Percentiles rank a stretch among this genome's conserved stretches.
Evolutionary conservation across 2,113 vertebrate genomes (phyloP).

Genomic region (Ginglymostoma cirratum): DNA sequence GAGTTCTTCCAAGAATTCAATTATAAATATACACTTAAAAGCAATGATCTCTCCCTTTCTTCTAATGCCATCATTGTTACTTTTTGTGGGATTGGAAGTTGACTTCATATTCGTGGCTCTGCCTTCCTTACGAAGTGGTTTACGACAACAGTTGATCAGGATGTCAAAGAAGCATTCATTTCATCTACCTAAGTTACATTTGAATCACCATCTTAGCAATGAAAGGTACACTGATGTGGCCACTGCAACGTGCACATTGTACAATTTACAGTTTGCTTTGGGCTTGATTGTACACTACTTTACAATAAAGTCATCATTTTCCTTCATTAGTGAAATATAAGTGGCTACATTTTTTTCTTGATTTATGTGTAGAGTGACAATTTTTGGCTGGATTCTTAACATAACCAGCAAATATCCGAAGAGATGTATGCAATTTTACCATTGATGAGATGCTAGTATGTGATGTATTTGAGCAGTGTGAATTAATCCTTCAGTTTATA

Average conservation of each 20-base stretch:
- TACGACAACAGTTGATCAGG: neutral
- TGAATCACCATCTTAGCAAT: neutral
- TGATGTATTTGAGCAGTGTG: neutral
- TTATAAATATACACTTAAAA: neutral
- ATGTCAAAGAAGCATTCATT: neutral
- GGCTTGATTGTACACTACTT: neutral
- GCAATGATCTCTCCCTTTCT: too few species aligned
- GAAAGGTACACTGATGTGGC: neutral
- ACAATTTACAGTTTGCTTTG: neutral
- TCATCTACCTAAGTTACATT: neutral
- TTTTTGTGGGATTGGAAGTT: neutral
- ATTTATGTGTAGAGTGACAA: neutral
- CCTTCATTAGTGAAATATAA: neutral
- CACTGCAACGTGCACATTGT: neutral
- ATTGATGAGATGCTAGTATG: neutral
- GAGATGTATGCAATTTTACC: neutral
- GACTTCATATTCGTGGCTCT: neutral
- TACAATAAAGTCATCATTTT: neutral
- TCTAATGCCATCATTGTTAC: neutral
- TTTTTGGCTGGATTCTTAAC: neutral
- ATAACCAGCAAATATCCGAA: neutral
- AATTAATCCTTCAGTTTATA: neutral
- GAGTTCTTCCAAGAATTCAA: neutral
- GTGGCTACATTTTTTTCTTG: neutral
- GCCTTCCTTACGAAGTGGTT: neutral